phyloP scores from a whole-genome alignment of 2,113 vertebrate genomes.

The Setophaga kirtlandii region DNA sequence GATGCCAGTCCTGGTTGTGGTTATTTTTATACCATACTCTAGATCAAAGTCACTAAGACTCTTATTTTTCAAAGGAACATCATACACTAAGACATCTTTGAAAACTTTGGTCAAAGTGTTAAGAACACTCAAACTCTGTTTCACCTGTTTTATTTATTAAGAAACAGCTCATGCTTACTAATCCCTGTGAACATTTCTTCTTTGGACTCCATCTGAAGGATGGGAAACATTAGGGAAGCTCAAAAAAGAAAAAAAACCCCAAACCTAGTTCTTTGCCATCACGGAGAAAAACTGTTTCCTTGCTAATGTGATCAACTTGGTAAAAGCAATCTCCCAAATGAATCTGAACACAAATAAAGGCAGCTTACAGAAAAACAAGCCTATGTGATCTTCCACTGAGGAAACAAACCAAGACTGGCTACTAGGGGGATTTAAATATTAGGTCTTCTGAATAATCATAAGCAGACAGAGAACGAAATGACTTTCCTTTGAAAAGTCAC shows the following conservation, averaged over 20 bases:
- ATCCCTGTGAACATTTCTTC: background rate
- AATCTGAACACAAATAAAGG: background rate
- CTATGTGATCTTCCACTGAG: background rate
- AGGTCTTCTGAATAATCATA: background rate
- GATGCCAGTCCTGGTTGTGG: background rate
- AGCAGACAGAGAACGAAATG: background rate
- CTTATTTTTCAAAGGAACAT: conserved; percentile 45
- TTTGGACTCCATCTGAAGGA: background rate
- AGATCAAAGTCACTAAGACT: conserved; percentile 41
- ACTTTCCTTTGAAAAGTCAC: background rate
- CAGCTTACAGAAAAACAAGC: background rate
- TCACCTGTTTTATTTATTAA: conserved; percentile 55
- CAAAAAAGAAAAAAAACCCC: background rate
- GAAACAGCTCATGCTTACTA: background rate
- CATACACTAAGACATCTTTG: background rate
- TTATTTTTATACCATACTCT: conserved; percentile 18
- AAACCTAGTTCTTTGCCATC: background rate
- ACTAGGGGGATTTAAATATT: background rate
- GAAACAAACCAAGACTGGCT: background rate
- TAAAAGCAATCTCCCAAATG: background rate
- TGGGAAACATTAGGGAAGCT: background rate
- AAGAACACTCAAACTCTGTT: conserved; percentile 31
- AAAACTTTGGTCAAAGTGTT: conserved; percentile 23
- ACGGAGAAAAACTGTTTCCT: background rate
- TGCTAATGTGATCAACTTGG: background rate